Percentiles rank a stretch among this genome's conserved stretches.
Evolutionary conservation across 2,888 invertebrate genomes (phyloP).

Genomic region (Drosophila rubida): DNA sequence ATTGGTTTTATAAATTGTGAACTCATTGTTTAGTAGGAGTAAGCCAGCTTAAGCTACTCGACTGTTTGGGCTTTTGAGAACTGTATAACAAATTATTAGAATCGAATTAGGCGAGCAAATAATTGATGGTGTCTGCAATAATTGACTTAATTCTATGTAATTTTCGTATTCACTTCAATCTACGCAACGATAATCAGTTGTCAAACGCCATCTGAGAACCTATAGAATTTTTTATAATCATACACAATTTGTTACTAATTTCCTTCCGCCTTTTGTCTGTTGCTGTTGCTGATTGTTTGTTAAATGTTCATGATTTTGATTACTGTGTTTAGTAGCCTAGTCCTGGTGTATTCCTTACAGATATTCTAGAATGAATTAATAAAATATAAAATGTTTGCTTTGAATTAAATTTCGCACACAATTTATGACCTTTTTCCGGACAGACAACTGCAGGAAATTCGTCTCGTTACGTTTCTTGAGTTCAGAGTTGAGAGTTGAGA

Average conservation of each 20-base stretch:
- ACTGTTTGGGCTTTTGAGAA: background rate
- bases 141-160: background rate
- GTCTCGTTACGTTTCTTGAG: background rate
- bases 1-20: background rate
- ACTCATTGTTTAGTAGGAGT: background rate
- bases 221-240: background rate
- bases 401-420: background rate
- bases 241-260: background rate
- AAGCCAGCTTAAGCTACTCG: background rate
- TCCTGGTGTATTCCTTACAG: too few relatives aligned
- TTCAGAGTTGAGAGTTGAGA: background rate
- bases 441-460: slow-evolving; percentile 4
- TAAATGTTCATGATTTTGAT: background rate
- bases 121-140: background rate
- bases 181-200: background rate
- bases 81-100: background rate
- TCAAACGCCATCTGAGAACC: background rate
- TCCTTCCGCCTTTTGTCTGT: background rate
- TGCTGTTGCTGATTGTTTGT: background rate
- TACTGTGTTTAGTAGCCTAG: too few relatives aligned
- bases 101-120: background rate
- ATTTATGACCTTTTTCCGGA: background rate
- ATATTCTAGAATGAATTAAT: background rate
- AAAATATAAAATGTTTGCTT: background rate
- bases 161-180: background rate